Evolutionary conservation across 2,113 vertebrate genomes (phyloP), one percentile per base, ranked within the genome.

Genomic region (Lophura nycthemera): DNA sequence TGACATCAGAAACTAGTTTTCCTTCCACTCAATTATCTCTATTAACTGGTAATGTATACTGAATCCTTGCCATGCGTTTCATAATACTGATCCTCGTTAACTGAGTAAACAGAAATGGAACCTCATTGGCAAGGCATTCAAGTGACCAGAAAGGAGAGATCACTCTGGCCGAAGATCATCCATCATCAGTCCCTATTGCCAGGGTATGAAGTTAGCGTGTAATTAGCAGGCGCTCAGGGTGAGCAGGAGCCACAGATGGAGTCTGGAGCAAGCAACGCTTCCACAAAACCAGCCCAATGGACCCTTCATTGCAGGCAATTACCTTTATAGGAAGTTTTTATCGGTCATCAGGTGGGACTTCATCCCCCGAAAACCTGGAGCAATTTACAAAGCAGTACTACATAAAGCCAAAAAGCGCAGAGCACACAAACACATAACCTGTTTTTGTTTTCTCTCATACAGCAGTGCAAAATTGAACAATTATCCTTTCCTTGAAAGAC

Each of bases 1-100:
- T 92, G 93, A 93, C 86, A 95, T 88, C 95, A 92, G 83, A 95
- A 90, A 91, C 88, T 83, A 93, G 93, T 88, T 90, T 94, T 94
- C 29, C 93, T 96, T 96, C 88, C 95, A 92, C 90, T 96, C 86
- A 90, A 94, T 96, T 96, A 91, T 96, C 72, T 90, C 92, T 74
- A 56, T 96, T 94, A 96, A 83, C 93, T 42, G 65, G 69, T 92
- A 93, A 90, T 71, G 52, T 47, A 48, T 52, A 81, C 92, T 90
- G 93, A 92, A 86, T 92, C 83, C 32, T 48, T 88, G 90, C 80
- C 93, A 86, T 57, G 73, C 14, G 4, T 78, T 95, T 92, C 11
- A 13, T 92, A 81, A 78, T 1, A 8, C 61, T 72, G 83, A 69
- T 93, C 73, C 77, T 93, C 83, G 94, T 96, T 96, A 96, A 86